Evolutionary conservation across 2,113 vertebrate genomes (phyloP), one percentile per base, ranked within the genome.

Genomic region (Ceyx cyanopectus): DNA sequence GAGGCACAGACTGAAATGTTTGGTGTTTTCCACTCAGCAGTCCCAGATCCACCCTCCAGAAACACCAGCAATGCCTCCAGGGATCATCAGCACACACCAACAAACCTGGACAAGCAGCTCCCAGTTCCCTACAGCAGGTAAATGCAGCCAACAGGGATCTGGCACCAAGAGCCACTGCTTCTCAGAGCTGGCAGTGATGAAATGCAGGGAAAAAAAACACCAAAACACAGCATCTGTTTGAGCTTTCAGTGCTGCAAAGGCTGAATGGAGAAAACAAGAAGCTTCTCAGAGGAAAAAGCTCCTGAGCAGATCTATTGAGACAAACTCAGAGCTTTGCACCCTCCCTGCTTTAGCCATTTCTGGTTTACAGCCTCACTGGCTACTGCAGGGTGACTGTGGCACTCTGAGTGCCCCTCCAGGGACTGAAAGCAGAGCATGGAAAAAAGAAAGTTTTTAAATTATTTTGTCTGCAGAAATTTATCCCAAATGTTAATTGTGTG

Each of bases 391-490:
- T 21, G 79, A 93, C 48, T 45, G 34, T 2, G 1, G 43, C 32
- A 58, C 30, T 5, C 22, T 72, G 48, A 72, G 74, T 2, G 0
- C 23, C 48, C 22, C 82, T 74, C 22, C 79, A 27, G 41, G 67
- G 21, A 66, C 51, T 80, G 46, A 69, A 66, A 78, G n/a, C 14
- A 81, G 1, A 48, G 20, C 2, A 37, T 11, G 45, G 68, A 88
- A 56, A 58, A 81, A 79, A 18, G 37, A 3, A 3, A 6, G 41
- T 8, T 53, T 80, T 56, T 2, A 60, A 92, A 53, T 8, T 1
- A 43, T 32, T 88, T 23, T 51, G 45, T 24, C 68, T 74, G 45
- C n/a, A 95, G 57, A 86, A 95, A 57, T 57, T 37, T 20, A 37
- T 63, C n/a, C 50, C 57, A 75, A 65, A 72, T 23, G 17, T 45